Percentiles rank a stretch among this genome's conserved stretches.
Conservation (phyloP, 2,797 vertebrate species). For the Eptatretus atami region DNA sequence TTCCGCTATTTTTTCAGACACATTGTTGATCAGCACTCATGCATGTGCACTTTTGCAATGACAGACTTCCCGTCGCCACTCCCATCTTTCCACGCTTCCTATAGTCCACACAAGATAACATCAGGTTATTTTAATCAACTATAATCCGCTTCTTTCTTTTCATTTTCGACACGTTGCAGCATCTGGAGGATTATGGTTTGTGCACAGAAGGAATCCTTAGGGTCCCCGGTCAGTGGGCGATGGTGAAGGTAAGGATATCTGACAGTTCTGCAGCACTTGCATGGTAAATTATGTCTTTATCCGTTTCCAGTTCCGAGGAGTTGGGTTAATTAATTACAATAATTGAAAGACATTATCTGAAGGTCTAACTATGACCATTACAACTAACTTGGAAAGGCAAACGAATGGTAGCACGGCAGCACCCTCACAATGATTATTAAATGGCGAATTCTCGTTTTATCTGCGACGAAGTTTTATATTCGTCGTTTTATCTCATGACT, state of each 20-base stretch:
- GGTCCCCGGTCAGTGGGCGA: conserved; percentile 54
- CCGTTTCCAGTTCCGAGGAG: background rate
- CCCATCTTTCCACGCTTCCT: too few relatives aligned
- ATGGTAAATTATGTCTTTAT: background rate
- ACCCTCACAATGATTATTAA: too few relatives aligned
- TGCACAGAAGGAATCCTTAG: conserved; percentile 78
- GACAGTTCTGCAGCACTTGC: background rate
- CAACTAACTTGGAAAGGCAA: background rate
- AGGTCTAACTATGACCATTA: conserved; percentile 3
- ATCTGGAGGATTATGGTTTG: conserved; percentile 52
- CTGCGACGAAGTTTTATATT: too few relatives aligned
- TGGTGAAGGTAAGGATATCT: conserved; percentile 35
- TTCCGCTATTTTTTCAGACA: too few relatives aligned
- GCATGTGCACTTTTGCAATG: too few relatives aligned
- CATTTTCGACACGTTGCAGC: conserved; percentile 26
- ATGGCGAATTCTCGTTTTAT: too few relatives aligned
- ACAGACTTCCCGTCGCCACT: too few relatives aligned
- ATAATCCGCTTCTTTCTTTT: background rate
- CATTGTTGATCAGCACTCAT: too few relatives aligned
- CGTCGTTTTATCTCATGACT: too few relatives aligned
- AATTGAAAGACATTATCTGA: too few relatives aligned
- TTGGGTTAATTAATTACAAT: too few relatives aligned
- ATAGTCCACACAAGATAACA: background rate
- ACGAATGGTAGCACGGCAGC: background rate
- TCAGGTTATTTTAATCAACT: background rate